A percentile compares a stretch with the other conserved stretches of the same genome.
phyloP scores from a whole-genome alignment of 2,888 invertebrate genomes.

The Drosophila lacicola region DNA sequence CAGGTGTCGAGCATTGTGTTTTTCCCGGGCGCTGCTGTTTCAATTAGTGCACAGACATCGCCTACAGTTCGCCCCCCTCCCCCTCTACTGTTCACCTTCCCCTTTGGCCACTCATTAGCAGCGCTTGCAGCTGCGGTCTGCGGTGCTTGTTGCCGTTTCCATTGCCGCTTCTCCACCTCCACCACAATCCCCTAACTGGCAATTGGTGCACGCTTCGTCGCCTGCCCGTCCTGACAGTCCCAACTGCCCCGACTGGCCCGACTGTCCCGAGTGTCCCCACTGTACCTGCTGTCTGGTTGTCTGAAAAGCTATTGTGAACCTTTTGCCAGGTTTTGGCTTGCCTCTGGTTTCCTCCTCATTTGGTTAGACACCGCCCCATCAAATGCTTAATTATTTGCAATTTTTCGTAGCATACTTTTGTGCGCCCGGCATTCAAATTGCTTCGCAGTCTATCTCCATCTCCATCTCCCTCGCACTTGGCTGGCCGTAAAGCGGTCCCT shows the following conservation, averaged over 20 bases:
- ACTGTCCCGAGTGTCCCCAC: background rate
- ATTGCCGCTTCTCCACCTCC: conserved; percentile 13
- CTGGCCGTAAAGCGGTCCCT: background rate
- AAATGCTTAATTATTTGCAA: conserved; percentile 64
- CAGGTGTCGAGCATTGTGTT: conserved; percentile 57
- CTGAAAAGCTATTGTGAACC: conserved; percentile 38
- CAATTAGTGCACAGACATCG: conserved; percentile 60
- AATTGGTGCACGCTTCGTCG: conserved; percentile 39
- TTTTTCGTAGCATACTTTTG: conserved; percentile 67
- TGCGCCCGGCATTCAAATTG: conserved; percentile 47
- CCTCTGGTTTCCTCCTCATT: conserved; percentile 13
- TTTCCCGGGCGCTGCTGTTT: conserved; percentile 43
- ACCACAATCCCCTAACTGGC: conserved; percentile 20
- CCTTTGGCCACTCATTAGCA: conserved; percentile 67
- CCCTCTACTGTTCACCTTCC: background rate
- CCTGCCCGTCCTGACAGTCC: conserved; percentile 20
- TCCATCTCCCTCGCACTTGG: conserved; percentile 4
- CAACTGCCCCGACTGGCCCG: background rate
- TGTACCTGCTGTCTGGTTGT: conserved; percentile 17
- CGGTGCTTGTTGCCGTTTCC: conserved; percentile 21
- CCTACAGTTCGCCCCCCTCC: conserved; percentile 11
- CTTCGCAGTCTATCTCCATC: conserved; percentile 7
- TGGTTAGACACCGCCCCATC: conserved; percentile 8
- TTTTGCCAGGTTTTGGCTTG: conserved; percentile 11
- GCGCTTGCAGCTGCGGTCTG: conserved; percentile 72